A percentile compares a stretch with the other conserved stretches of the same genome.
Evolutionary conservation across 2,888 invertebrate genomes (phyloP).

Genomic region (Papilio elwesi): DNA sequence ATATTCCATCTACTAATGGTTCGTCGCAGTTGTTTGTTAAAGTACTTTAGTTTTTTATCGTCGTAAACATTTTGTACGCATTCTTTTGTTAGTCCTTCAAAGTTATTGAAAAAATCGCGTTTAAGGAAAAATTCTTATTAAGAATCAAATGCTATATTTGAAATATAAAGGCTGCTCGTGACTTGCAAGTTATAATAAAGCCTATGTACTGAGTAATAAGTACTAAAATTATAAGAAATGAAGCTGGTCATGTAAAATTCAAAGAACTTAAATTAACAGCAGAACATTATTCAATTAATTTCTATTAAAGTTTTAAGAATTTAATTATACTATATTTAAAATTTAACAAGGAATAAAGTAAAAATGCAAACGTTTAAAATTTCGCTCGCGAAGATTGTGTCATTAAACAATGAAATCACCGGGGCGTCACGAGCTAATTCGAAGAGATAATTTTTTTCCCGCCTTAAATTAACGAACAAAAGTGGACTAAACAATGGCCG

Average conservation of each 20-base stretch:
- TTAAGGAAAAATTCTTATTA: background rate
- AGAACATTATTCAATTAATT: background rate
- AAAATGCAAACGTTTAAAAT: constrained; percentile 24
- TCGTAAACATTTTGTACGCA: constrained; percentile 2
- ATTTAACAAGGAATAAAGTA: background rate
- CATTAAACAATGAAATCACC: constrained; percentile 26
- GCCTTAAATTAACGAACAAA: constrained; percentile 38
- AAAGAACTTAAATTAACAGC: background rate
- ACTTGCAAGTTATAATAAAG: too few species aligned
- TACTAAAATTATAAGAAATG: too few species aligned
- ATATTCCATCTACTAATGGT: constrained; percentile 8
- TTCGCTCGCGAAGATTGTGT: background rate
- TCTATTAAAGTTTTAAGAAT: background rate
- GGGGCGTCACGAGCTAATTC: constrained; percentile 30
- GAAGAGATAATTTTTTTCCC: constrained; percentile 38
- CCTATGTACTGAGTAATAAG: too few species aligned
- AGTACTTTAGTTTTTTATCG: background rate
- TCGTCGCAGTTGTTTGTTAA: background rate
- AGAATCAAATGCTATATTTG: too few species aligned
- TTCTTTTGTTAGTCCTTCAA: background rate
- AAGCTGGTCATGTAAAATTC: too few species aligned
- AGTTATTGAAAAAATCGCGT: too few species aligned
- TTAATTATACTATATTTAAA: background rate
- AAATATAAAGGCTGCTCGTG: too few species aligned
- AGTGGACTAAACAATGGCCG: constrained; percentile 33